Base-by-base conservation (phyloP, 2,888 invertebrate species). In the Himalopsyche tibetana region DNA sequence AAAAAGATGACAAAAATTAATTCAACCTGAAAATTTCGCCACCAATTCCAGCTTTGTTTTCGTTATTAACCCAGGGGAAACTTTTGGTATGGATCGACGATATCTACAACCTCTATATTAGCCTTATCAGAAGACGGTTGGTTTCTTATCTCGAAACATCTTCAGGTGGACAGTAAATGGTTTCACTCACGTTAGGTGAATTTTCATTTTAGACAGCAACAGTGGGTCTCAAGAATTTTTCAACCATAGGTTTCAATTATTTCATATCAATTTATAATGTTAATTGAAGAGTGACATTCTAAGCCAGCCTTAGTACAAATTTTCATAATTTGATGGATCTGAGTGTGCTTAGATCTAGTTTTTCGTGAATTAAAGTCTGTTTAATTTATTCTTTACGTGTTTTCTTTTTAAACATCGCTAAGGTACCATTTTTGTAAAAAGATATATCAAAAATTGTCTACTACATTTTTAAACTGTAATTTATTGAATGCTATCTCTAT, bases 71-170 rank as follows among this genome's bases (percentile, higher is more conserved):
- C 0, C 19, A 19, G 63, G 28, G 15, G 63, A 63, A 63, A 63
- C 63, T 63, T 63, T 63, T 63, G 19, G 63, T 19, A 63, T 8
- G 63, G 5, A n/a, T 63, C 19, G 19, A 63, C 19, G 8, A 63
- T 63, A 63, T 63, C 19, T 63, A 19, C 63, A 63, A 63, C 63
- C 63, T 63, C 63, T 63, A 63, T 63, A 63, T 63, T 63, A 63
- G 63, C 11, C 19, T 63, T 63, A 63, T 63, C 63, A 19, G 28
- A 63, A 63, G 63, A 63, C 63, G 63, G 63, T 63, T 63, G 63
- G 63, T 63, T 63, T 63, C 63, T 63, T 63, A 63, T 63, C 63
- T n/a, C 63, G 28, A 63, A 28, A 28, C 63, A 63, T 63, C 63
- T 19, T 63, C 63, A 63, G 63, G 63, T 63, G 63, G 63, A 63